phyloP scores from a whole-genome alignment of 2,888 invertebrate genomes.

The Chalcosyrphus nemorum region DNA sequence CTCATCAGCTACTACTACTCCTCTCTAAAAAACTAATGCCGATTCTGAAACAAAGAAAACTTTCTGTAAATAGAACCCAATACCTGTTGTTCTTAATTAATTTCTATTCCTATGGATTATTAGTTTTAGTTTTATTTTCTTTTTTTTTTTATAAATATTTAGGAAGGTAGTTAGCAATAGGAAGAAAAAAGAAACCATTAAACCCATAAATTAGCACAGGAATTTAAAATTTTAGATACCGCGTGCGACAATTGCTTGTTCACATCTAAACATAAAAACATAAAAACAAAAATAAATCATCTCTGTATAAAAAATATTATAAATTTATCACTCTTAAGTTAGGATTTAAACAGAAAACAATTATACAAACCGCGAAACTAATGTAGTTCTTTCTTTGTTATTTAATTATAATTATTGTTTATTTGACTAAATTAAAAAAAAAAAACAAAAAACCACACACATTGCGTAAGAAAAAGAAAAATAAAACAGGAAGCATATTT shows the following conservation, averaged over 20 bases:
- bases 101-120: slow-evolving; percentile 50
- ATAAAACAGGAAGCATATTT: slow-evolving; percentile 17
- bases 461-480: slow-evolving; percentile 31
- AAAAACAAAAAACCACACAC: neutral
- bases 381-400: slow-evolving; percentile 63
- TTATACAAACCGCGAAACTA: slow-evolving; percentile 44
- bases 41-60: slow-evolving; percentile 26
- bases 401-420: slow-evolving; percentile 67
- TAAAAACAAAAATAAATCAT: slow-evolving; percentile 26
- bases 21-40: slow-evolving; percentile 8
- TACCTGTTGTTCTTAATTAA: slow-evolving; percentile 35
- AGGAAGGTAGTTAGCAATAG: slow-evolving; percentile 58
- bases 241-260: slow-evolving; percentile 41
- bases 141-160: slow-evolving; percentile 15
- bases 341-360: slow-evolving; percentile 36
- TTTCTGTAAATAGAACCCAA: slow-evolving; percentile 40
- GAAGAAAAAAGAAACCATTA: slow-evolving; percentile 22
- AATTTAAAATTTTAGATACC: slow-evolving; percentile 31
- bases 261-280: slow-evolving; percentile 1
- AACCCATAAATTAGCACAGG: slow-evolving; percentile 47
- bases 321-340: slow-evolving; percentile 60
- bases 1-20: slow-evolving; percentile 17
- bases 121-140: slow-evolving; percentile 29
- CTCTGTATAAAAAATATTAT: slow-evolving; percentile 57
- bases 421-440: slow-evolving; percentile 46